These are phyloP conservation scores for Camelus bactrianus DNA, from an alignment of 2,113 vertebrate genomes.

Conservation along the genomic window DNA sequence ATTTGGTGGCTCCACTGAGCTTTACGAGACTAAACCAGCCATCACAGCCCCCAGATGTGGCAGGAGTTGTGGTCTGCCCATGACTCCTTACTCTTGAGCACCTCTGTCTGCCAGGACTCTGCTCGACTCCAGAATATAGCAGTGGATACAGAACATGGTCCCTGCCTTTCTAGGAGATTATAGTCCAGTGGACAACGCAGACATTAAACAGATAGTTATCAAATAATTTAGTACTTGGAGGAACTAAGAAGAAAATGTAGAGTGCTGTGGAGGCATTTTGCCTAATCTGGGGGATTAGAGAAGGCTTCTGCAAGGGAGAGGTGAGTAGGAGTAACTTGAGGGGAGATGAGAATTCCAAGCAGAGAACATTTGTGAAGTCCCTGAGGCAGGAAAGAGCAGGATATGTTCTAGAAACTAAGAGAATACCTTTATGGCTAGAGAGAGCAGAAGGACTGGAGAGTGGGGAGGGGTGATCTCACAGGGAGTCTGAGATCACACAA, in stretches of 20 bases:
- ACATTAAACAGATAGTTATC: not conserved
- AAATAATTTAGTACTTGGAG: not conserved
- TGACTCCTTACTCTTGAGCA: not conserved
- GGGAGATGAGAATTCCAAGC: conserved; percentile 1
- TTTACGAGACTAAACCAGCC: not conserved
- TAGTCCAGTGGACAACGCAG: not conserved
- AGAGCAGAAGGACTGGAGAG: not conserved
- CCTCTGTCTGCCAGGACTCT: not conserved
- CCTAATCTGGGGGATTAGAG: not conserved
- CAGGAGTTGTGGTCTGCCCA: not conserved
- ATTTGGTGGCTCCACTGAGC: not conserved
- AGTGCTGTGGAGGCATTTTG: not conserved
- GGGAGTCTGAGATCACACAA: not conserved
- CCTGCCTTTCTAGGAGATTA: not conserved
- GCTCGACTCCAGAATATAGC: not conserved
- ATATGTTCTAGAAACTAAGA: not conserved
- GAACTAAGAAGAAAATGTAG: not conserved
- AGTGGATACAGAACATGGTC: not conserved
- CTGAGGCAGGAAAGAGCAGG: not conserved
- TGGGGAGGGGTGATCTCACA: no score
- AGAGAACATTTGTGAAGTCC: not conserved
- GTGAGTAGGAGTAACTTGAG: not conserved
- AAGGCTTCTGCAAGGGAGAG: not conserved
- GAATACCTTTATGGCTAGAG: not conserved
- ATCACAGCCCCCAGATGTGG: not conserved